Conservation (phyloP, 2,113 vertebrate genomes). For the Scytalopus superciliaris region DNA sequence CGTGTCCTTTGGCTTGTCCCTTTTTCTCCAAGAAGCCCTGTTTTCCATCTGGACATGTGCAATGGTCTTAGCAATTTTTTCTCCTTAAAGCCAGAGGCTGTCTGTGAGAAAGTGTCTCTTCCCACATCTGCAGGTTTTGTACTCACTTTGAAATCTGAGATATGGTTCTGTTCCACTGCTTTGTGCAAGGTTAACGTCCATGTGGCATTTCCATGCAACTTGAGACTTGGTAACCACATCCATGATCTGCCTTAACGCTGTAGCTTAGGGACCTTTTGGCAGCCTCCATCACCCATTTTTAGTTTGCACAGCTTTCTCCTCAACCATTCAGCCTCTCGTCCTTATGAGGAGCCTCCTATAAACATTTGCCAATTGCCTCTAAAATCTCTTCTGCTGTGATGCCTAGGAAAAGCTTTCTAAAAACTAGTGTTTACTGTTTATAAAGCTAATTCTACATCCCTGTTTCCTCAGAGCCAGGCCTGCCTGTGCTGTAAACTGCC, state of each 20-base stretch:
- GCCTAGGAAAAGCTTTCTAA: neutral
- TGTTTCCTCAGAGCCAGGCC: neutral
- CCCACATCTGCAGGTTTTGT: neutral
- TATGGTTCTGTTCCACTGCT: neutral
- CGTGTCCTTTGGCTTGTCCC: neutral
- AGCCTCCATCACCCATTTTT: neutral
- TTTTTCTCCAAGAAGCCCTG: neutral
- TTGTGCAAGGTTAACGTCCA: neutral
- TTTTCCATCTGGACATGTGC: neutral
- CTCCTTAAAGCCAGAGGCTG: neutral
- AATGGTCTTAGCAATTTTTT: neutral
- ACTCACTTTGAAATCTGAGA: slow-evolving; percentile 25
- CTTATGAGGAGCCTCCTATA: rapidly evolving
- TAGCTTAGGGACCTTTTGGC: neutral
- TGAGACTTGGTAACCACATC: neutral
- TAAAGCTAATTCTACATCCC: neutral
- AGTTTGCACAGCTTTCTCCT: neutral
- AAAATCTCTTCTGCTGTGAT: neutral
- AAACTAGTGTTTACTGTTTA: neutral
- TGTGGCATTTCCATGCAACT: neutral
- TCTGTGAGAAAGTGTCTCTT: neutral
- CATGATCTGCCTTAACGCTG: neutral
- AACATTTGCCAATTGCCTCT: neutral
- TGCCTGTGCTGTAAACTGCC: neutral
- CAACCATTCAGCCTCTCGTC: neutral